Base-by-base conservation (phyloP, 2,113 vertebrate genomes). In the Macrotis lagotis region DNA sequence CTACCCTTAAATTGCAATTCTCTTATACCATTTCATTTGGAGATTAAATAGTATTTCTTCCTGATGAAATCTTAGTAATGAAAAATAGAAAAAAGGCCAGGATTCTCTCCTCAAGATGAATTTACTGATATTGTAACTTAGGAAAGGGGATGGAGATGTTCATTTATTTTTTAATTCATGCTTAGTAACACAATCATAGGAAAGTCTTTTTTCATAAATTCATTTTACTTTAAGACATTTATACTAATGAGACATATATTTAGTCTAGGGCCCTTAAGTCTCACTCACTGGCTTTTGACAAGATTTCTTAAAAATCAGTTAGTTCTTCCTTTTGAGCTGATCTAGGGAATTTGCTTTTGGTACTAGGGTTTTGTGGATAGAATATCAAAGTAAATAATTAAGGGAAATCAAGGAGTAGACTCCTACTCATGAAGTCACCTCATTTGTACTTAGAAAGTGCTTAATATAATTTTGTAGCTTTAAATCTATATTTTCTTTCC, bases 1-100 rank as follows among this genome's bases (percentile, higher is more conserved):
- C 91, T 94, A 9, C 51, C 91, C 3, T 31, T 50, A 91, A 93
- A 8, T 91, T 28, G 3, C 91, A 91, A 53, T 97, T 53, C 97
- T 96, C 94, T 97, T 97, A 95, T 91, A 96, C 94, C 95, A 94
- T 95, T 97, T 44, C 94, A 92, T 91, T 95, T 44, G 88, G 48
- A 97, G 53, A 92, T 95, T 88, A 92, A 91, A 90, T 25, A 83
- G 90, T 7, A 26, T 50, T 74, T 31, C 90, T 74, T 50, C 48
- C 25, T 25, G 51, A 25, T 94, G 92, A 96, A 96, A 96, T 95
- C 48, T 51, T 26, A 90, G 0, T 0, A 91, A 95, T 93, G 95
- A 59, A 83, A 47, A 24, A 25, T 22, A 74, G 16, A 49, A 90
- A 49, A 48, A 89, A 48, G 88, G 48, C 11, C 5, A 48, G 8